phyloP scores from a whole-genome alignment of 2,113 vertebrate species.

The Psammodynastes pulverulentus region DNA sequence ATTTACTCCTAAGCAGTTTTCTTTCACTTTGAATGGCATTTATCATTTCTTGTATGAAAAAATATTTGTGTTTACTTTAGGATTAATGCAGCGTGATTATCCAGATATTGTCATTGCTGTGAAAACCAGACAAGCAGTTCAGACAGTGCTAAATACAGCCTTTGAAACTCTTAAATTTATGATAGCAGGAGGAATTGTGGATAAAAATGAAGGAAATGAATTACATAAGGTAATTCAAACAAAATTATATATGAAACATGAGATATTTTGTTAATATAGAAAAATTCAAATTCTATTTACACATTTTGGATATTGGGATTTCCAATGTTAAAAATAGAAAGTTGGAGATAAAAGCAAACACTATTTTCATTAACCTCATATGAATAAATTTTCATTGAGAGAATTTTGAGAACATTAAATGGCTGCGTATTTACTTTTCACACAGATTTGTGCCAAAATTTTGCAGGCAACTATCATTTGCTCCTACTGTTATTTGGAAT shows the following conservation, averaged over 20 bases:
- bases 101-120: conserved; percentile 59
- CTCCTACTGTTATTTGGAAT: not conserved
- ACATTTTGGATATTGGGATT: not conserved
- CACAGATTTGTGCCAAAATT: not conserved
- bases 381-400: not conserved
- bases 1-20: not conserved
- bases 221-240: conserved; percentile 55
- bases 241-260: not conserved
- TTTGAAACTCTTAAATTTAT: conserved; percentile 63
- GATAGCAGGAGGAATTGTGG: conserved; percentile 61
- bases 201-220: conserved; percentile 54
- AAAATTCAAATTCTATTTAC: not conserved
- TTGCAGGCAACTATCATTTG: not conserved
- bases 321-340: not conserved
- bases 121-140: conserved; percentile 64
- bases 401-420: not conserved
- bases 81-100: conserved; percentile 51
- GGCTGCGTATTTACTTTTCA: not conserved
- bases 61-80: conserved; percentile 28
- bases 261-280: not conserved
- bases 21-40: not conserved
- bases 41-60: not conserved
- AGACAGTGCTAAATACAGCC: conserved; percentile 56
- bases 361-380: not conserved
- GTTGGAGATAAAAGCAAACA: not conserved